Conservation (phyloP, 2,113 vertebrate species). For the Gadus chalcogrammus region DNA sequence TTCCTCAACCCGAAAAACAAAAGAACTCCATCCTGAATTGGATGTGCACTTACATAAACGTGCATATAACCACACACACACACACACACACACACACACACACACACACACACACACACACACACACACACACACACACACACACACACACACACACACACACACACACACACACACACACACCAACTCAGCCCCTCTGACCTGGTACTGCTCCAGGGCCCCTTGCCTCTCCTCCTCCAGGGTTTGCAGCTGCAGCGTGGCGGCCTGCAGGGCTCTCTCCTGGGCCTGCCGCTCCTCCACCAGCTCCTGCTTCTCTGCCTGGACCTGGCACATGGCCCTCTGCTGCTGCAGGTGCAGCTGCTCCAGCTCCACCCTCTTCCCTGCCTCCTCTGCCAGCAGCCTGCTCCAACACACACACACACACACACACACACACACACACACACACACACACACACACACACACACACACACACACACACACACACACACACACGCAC, state of each 20-base stretch:
- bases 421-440: slow-evolving; percentile 6
- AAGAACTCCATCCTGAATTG: no score
- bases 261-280: slow-evolving; percentile 82
- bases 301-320: slow-evolving; percentile 89
- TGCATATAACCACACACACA: no score
- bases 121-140: no score
- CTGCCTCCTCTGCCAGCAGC: slow-evolving; percentile 85
- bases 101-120: no score
- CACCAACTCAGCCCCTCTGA: slow-evolving; percentile 37
- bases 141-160: no score
- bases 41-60: no score
- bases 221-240: slow-evolving; percentile 84
- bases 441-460: neutral
- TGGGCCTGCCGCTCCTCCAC: slow-evolving; percentile 78
- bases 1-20: no score
- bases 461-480: neutral
- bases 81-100: no score
- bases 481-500: neutral
- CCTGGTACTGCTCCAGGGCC: slow-evolving; percentile 86
- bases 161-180: no score
- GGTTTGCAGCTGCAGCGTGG: slow-evolving; percentile 83
- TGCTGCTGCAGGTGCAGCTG: slow-evolving; percentile 86
- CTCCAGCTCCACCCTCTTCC: slow-evolving; percentile 86
- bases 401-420: slow-evolving; percentile 54
- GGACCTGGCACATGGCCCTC: slow-evolving; percentile 80